These are phyloP conservation scores for Drosophila triauraria DNA, from an alignment of 1,140 invertebrate genomes.

Conservation along the genomic window DNA sequence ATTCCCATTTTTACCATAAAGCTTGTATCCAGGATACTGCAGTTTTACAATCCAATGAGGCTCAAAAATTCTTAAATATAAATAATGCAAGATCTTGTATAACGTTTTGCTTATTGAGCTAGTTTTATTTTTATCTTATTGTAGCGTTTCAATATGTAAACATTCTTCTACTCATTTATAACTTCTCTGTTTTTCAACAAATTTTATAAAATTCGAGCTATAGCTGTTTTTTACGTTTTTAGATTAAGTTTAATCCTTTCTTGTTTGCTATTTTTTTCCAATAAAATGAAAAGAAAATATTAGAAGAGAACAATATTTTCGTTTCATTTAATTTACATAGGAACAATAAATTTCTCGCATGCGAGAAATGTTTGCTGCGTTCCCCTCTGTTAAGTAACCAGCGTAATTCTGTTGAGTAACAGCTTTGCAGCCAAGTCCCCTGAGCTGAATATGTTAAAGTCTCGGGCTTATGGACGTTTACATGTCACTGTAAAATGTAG, in stretches of 20 bases:
- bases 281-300: neutral
- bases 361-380: neutral
- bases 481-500: no score
- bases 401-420: neutral
- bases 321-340: conserved; percentile 2
- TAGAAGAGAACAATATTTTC: neutral
- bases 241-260: no score
- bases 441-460: conserved; percentile 6
- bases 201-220: no score
- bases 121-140: no score
- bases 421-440: neutral
- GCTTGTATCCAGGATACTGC: neutral
- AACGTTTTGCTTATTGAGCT: no score
- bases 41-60: no score
- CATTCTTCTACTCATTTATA: no score
- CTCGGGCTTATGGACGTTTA: no score
- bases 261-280: no score
- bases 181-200: no score
- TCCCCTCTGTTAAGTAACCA: neutral
- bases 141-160: no score
- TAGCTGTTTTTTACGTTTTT: no score
- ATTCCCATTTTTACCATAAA: neutral
- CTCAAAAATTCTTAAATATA: neutral
- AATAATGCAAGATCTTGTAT: neutral
- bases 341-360: conserved; percentile 6